Base-by-base conservation (phyloP, 1,140 invertebrate species). In the Heliothis virescens region DNA sequence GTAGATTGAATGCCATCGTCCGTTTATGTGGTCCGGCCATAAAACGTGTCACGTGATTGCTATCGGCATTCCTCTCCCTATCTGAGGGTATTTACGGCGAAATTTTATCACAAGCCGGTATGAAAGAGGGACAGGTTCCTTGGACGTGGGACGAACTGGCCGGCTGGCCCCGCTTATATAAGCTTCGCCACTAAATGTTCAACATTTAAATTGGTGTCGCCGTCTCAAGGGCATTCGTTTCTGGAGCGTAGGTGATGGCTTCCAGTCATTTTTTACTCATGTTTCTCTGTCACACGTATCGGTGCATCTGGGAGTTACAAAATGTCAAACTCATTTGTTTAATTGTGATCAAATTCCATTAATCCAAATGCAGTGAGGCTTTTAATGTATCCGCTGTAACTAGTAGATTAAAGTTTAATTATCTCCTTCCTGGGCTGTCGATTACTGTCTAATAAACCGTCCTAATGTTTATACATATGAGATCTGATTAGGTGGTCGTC, bases 41-140 rank as follows among this genome's bases (percentile, higher is more conserved):
- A 80, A 83, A 83, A 83, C 69, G 74, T 67, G 79, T 77, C 78
- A 80, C 75, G 69, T 74, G 79, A 83, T 83, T 77, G 82, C 67
- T 47, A 83, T 83, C 79, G 69, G 79, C 73, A 83, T 83, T 83
- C 79, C 78, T 72, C 34, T 29, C 78, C 72, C 75, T 80, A 80
- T 80, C 75, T 62, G 62, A 62, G 79, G 67, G 79, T 80, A 79
- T 83, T 83, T 83, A 83, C 79, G 53, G 79, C 79, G 79, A 83
- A 83, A 83, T 80, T 83, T 83, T 82, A 82, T 80, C 81, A 82
- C 81, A 75, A 73, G 79, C 78, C 81, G 78, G 73, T 80, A 79
- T 72, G 67, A 71, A 75, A 62, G 59, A 55, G 52, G 47, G 72
- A 82, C 81, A 69, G 72, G 81, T 82, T 75, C 60, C 55, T 10